Evolutionary conservation across 2,797 vertebrate species (phyloP), one percentile per base, ranked within the genome.

Genomic region (Siniperca undulata): DNA sequence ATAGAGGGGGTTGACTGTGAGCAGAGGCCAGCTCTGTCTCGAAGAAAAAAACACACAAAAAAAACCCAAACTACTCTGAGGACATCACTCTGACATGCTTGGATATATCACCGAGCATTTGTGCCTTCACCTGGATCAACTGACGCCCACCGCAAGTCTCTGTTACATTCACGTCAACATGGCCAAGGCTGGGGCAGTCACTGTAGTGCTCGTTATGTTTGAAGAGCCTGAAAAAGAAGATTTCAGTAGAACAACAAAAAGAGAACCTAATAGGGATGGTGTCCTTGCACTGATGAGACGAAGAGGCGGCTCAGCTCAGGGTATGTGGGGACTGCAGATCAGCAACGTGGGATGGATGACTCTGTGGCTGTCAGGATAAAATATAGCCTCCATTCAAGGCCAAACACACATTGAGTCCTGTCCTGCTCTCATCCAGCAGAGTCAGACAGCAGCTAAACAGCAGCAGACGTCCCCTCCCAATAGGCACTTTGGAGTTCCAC

Each of bases 401-500:
- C 94, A 94, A 89, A 83, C 86, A 77, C 87, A 82, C 89, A 83
- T 78, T 66, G 68, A 88, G 86, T 83, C 87, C 69, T 50, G 88
- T 85, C 90, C 83, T 69, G 81, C 83, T 80, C 81, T 90, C 84
- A 85, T 87, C 90, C 89, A 88, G 80, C 76, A 83, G 82, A 74
- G 84, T 66, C 72, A 70, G 70, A 64, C 67, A 58, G 75, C 74
- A 77, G 74, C 53, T 50, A 30, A 71, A 64, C 60, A 44, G 70
- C 62, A 67, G 74, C 77, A 77, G 85, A 79, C 65, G 40, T 82
- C 85, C 84, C 83, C 91, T 89, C 48, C 79, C 91, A 88, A 87
- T 87, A 94, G 95, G 94, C 94, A 95, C 95, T 95, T 95, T 87
- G 90, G 90, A 93, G 85, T 92, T 93, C 90, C 77, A 79, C 93